Base-by-base conservation (phyloP, 2,888 invertebrate species). In the Watsonalla binaria region DNA sequence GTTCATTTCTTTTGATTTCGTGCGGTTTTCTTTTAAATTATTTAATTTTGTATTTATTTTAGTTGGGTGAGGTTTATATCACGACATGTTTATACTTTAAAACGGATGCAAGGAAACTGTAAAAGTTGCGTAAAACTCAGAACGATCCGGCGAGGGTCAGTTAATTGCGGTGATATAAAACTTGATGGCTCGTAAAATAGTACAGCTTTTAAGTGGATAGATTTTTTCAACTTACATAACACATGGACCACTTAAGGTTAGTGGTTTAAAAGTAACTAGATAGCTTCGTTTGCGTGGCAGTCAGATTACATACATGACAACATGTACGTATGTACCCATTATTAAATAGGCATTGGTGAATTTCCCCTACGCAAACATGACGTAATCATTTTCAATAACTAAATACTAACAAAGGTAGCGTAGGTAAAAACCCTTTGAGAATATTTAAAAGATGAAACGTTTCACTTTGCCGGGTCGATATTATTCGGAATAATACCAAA, bases 121-220 rank as follows among this genome's bases (percentile, higher is more conserved):
- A 51, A 14, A 47, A 51, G 13, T 48, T 48, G 13, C 35, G 37
- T 37, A 47, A 52, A 14, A 54, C 54, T 14, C 46, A 37, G 48
- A 55, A 52, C 42, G 55, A 46, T 54, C 52, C 50, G 45, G 37
- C 47, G 45, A 24, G 48, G 34, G 8, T 39, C 55, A 54, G 59
- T 66, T 66, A 66, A 67, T 67, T 66, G 63, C 63, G 47, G 46
- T 51, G 59, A 59, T 59, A 57, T 64, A 62, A 65, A 64, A 57
- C 52, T 51, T 47, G 51, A 58, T 51, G 47, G 58, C 52, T 55
- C 61, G 54, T 63, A 49, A 49, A 49, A 5, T 7, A 37, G 9
- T 9, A 24, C 11, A 42, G 42, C 42, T 42, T 42, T 42, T 11
- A 37, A 37, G 37, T 37, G 11, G 42, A 11, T 8, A 42, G 8